Percentiles rank a stretch among this genome's conserved stretches.
Evolutionary conservation across 2,888 invertebrate genomes (phyloP).

Genomic region (Netelia inedita): DNA sequence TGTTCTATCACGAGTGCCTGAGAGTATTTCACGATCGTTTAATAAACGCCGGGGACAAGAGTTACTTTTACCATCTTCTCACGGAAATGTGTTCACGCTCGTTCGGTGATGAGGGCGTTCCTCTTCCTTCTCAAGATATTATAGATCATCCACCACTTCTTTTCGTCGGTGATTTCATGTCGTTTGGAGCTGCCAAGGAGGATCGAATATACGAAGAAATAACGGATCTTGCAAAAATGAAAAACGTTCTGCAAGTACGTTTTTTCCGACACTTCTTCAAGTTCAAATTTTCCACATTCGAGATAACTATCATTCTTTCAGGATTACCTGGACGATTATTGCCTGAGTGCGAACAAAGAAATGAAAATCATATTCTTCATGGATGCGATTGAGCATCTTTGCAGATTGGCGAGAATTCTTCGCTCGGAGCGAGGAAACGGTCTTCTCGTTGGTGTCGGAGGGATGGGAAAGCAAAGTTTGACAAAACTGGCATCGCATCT

Average conservation of each 20-base stretch:
- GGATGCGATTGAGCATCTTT: slow-evolving; percentile 95
- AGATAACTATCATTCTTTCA: slow-evolving; percentile 75
- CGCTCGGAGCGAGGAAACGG: slow-evolving; percentile 95
- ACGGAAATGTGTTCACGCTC: slow-evolving; percentile 88
- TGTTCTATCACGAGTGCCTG: slow-evolving; percentile 97
- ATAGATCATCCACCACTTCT: slow-evolving; percentile 89
- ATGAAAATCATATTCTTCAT: slow-evolving; percentile 95
- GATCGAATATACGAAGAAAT: slow-evolving; percentile 94
- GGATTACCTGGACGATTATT: slow-evolving; percentile 95
- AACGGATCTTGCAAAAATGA: slow-evolving; percentile 90
- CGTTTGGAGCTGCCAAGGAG: slow-evolving; percentile 90
- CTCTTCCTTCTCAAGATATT: slow-evolving; percentile 87
- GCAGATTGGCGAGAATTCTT: slow-evolving; percentile 93
- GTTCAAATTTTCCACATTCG: neutral
- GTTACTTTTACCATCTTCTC: slow-evolving; percentile 92
- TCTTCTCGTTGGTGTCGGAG: slow-evolving; percentile 95
- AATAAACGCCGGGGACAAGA: slow-evolving; percentile 93
- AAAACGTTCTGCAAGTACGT: slow-evolving; percentile 89
- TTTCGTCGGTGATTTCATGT: slow-evolving; percentile 94
- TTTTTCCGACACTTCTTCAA: neutral
- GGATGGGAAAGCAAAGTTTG: slow-evolving; percentile 95
- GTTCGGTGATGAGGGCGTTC: slow-evolving; percentile 88
- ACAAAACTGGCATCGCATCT: slow-evolving; percentile 94
- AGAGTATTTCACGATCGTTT: slow-evolving; percentile 97
- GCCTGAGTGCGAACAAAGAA: slow-evolving; percentile 91